Percentiles rank a stretch among this genome's conserved stretches.
Conservation (phyloP, 2,888 invertebrate species). For the Theodoxus fluviatilis region DNA sequence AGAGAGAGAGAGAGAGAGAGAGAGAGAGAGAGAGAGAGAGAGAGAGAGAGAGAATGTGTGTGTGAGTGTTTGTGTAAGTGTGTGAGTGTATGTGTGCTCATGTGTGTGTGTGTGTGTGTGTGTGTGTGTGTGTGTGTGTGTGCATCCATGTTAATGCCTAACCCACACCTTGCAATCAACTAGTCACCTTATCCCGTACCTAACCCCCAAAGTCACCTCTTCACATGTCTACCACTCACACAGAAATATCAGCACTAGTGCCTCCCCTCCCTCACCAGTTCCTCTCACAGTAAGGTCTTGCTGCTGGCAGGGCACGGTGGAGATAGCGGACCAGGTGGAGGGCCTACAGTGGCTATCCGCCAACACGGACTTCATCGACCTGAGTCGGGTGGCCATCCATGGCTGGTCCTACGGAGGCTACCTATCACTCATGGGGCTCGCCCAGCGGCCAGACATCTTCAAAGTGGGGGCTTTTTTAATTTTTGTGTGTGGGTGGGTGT, state of each 20-base stretch:
- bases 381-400: conserved; percentile 90
- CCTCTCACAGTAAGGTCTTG: no score
- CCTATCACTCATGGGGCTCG: conserved; percentile 90
- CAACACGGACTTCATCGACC: conserved; percentile 80
- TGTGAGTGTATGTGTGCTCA: background rate
- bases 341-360: conserved; percentile 86
- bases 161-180: background rate
- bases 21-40: no score
- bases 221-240: no score
- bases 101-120: background rate
- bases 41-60: no score
- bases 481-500: background rate
- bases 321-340: conserved; percentile 93
- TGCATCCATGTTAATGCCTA: background rate
- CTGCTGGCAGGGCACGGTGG: conserved; percentile 81
- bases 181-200: background rate
- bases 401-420: conserved; percentile 99
- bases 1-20: no score
- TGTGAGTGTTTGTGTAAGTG: background rate
- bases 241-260: no score
- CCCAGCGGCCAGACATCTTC: conserved; percentile 90
- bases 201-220: no score
- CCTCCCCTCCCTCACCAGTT: no score
- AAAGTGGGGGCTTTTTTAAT: conserved; percentile 71
- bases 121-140: background rate